phyloP scores from a whole-genome alignment of 2,888 invertebrate species.

The Xestia ashworthii region DNA sequence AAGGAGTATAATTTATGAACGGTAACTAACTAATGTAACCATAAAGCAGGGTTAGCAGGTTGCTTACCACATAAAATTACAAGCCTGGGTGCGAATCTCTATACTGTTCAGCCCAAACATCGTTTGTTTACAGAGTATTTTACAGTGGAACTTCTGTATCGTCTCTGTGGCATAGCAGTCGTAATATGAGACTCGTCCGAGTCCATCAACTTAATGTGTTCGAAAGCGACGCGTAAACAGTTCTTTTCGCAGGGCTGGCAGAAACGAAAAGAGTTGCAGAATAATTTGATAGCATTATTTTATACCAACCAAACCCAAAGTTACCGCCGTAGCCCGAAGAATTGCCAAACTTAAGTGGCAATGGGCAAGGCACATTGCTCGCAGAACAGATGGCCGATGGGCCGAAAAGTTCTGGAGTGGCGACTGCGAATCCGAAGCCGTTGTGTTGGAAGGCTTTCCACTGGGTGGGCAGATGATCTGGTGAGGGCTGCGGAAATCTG shows the following conservation, averaged over 20 bases:
- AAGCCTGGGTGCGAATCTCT: neutral
- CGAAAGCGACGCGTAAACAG: slow-evolving; percentile 49
- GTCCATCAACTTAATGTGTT: slow-evolving; percentile 61
- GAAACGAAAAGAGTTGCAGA: neutral
- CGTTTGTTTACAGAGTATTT: neutral
- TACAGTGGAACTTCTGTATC: slow-evolving; percentile 13
- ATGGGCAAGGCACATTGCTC: too few relatives aligned
- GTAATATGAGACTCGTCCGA: slow-evolving; percentile 38
- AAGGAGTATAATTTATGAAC: neutral
- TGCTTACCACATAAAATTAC: neutral
- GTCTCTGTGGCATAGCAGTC: neutral
- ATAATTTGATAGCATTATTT: neutral
- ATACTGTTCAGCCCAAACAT: neutral
- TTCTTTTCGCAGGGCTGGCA: slow-evolving; percentile 15
- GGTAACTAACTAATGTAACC: neutral
- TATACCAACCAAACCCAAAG: neutral
- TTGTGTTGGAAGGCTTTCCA: too few relatives aligned
- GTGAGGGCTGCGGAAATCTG: too few relatives aligned
- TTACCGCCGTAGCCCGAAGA: too few relatives aligned
- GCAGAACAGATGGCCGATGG: too few relatives aligned
- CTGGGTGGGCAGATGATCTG: too few relatives aligned
- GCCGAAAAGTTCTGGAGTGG: too few relatives aligned
- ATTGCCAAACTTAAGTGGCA: too few relatives aligned
- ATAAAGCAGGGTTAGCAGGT: neutral
- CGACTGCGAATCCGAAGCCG: too few relatives aligned